A percentile compares a stretch with the other conserved stretches of the same genome.
Conservation (phyloP, 2,888 invertebrate species). For the Diaperis boleti region DNA sequence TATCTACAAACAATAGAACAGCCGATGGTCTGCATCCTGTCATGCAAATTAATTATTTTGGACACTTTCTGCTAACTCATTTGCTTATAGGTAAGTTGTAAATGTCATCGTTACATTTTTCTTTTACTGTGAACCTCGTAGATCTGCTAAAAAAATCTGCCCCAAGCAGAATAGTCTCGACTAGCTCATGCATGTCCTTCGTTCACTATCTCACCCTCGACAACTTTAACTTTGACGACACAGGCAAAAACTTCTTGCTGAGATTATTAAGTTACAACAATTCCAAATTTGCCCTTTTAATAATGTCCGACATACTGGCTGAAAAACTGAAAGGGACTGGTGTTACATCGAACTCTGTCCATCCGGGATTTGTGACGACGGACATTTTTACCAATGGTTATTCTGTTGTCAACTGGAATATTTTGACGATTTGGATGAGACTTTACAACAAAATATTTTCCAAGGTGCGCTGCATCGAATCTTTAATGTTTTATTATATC, state of each 20-base stretch:
- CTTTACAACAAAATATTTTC: background rate
- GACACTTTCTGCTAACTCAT: conserved; percentile 78
- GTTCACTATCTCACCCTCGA: background rate
- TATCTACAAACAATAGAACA: conserved; percentile 67
- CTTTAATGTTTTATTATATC: no score
- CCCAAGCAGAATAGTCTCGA: conserved; percentile 42
- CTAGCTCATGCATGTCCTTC: conserved; percentile 31
- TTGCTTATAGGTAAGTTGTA: conserved; percentile 57
- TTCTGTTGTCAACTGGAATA: background rate
- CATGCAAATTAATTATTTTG: conserved; percentile 80
- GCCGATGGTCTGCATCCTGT: conserved; percentile 75
- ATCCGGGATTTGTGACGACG: conserved; percentile 40
- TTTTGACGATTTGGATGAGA: background rate
- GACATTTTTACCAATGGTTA: background rate
- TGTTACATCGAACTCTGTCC: conserved; percentile 37
- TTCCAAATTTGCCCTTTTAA: conserved; percentile 32
- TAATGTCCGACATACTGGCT: conserved; percentile 37
- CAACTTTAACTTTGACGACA: background rate
- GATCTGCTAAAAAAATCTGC: conserved; percentile 40
- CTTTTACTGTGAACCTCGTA: background rate
- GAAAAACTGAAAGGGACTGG: conserved; percentile 24
- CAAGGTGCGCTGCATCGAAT: no score
- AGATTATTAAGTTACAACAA: conserved; percentile 30
- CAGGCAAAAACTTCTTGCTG: background rate
- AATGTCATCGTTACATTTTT: background rate